These are phyloP conservation scores for Dicerorhinus sumatrensis DNA, from an alignment of 2,113 vertebrate genomes.

Conservation along the genomic window DNA sequence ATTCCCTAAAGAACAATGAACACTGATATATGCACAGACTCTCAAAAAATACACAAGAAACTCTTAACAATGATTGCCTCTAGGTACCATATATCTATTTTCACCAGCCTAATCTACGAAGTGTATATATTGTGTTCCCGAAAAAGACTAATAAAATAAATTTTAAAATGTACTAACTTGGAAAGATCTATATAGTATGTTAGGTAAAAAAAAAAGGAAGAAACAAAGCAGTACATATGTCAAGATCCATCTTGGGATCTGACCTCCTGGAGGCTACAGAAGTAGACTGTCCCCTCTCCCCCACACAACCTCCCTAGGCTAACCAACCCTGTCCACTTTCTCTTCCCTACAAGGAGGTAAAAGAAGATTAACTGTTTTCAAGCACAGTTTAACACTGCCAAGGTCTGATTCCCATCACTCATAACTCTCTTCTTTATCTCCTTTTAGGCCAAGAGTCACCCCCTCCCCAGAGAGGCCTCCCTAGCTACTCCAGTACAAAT, in stretches of 20 bases:
- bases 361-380: constrained; percentile 17
- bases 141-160: neutral
- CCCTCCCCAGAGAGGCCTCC: neutral
- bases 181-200: neutral
- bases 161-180: neutral
- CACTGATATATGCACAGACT: neutral
- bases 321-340: neutral
- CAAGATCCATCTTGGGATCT: neutral
- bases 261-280: neutral
- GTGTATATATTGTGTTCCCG: neutral
- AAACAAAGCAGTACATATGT: neutral
- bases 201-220: neutral
- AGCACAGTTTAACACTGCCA: neutral
- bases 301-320: neutral
- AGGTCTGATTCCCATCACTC: neutral
- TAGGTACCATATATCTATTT: neutral
- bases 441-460: neutral
- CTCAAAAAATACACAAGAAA: neutral
- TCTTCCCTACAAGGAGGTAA: neutral
- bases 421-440: neutral
- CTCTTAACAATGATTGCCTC: neutral
- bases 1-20: neutral
- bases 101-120: neutral
- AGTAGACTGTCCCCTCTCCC: neutral
- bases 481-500: neutral